Evolutionary conservation across 2,113 vertebrate genomes (phyloP).

Genomic region (Petrocephalus zakoni): DNA sequence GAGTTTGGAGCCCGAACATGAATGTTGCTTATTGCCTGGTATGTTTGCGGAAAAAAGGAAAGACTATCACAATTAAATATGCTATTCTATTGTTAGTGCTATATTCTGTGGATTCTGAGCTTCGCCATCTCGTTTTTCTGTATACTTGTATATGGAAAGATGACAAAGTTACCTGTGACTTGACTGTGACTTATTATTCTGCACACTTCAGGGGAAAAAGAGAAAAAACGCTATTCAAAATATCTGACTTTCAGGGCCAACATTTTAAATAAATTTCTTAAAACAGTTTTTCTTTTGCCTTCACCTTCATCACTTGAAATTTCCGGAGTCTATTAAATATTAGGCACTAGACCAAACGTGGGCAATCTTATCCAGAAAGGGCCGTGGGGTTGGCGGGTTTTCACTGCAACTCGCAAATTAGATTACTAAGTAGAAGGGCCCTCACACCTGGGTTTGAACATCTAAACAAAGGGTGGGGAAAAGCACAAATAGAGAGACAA

Average conservation of each 20-base stretch:
- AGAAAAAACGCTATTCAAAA: too few species aligned
- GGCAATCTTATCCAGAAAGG: background rate
- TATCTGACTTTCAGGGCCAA: background rate
- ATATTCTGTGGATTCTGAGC: too few species aligned
- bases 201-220: background rate
- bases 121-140: too few species aligned
- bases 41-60: background rate
- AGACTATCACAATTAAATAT: background rate
- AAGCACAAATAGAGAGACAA: background rate
- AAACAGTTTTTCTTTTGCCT: background rate
- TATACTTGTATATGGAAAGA: too few species aligned
- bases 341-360: background rate
- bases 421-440: too few species aligned
- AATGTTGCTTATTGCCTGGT: background rate
- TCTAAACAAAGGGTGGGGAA: background rate
- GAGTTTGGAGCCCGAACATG: background rate
- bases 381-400: too few species aligned
- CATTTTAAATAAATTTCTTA: background rate
- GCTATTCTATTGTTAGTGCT: too few species aligned
- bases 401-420: too few species aligned
- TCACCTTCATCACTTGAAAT: background rate
- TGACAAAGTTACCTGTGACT: too few species aligned
- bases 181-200: too few species aligned
- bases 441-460: too few species aligned
- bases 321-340: background rate